Evolutionary conservation across 2,797 vertebrate genomes (phyloP), one percentile per base, ranked within the genome.

Genomic region (Enteromius viviparus): DNA sequence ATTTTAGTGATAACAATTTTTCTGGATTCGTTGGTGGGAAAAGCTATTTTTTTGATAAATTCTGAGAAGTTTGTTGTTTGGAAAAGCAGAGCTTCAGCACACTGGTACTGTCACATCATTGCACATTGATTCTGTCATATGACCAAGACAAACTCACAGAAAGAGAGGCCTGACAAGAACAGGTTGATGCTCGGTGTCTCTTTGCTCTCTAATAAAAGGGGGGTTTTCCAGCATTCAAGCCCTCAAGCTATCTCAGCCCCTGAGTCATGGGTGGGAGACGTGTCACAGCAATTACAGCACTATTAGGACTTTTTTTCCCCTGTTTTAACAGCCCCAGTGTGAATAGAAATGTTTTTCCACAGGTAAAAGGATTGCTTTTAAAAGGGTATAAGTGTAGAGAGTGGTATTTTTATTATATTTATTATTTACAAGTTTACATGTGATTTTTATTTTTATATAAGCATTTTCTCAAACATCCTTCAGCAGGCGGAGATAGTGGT

Each of bases 271-370:
- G 87, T 84, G 85, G 91, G 91, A 93, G 91, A 91, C 87, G 89
- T 93, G 92, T 93, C 92, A 92, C 90, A 89, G 92, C 90, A 92
- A 93, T 93, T 93, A 94, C 89, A 91, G 90, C 89, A 90, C 89
- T 91, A 90, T 90, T 91, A 86, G 87, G 88, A 85, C 77, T 82
- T 89, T 92, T 91, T 92, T 90, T 89, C 89, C 90, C 86, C 86
- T 85, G 74, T 88, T 90, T 89, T 90, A 87, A 83, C 66, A 71
- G 89, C 82, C 85, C 87, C 87, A 88, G 89, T 86, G 90, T 90
- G 91, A 91, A 91, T 89, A 86, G 89, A 90, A 87, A 87, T 87
- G 83, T 89, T 87, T 86, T 87, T 87, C 47, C 84, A 82, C 69
- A 72, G 83, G 82, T 87, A 87, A 85, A 26, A 82, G 82, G 77